Evolutionary conservation across 2,113 vertebrate genomes (phyloP).

Genomic region (Pygoscelis antarcticus): DNA sequence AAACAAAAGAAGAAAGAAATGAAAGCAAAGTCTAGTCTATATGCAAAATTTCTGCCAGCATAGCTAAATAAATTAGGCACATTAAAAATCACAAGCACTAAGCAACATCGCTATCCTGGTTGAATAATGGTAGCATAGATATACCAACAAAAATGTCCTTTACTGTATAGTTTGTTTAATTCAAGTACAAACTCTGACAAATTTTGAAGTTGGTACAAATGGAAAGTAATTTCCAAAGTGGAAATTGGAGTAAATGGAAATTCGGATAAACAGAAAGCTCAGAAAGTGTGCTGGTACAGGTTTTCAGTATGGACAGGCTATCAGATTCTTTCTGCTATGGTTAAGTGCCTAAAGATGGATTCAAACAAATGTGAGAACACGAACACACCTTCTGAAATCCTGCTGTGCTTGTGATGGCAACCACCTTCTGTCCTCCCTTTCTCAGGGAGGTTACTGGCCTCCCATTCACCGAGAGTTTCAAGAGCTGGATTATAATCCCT

Average conservation of each 20-base stretch:
- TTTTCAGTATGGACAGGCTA: background rate
- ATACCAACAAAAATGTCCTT: background rate
- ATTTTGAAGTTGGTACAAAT: background rate
- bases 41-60: background rate
- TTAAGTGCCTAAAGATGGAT: background rate
- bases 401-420: background rate
- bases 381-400: background rate
- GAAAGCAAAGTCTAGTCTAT: background rate
- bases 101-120: background rate
- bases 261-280: accelerated
- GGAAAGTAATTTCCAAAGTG: background rate
- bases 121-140: background rate
- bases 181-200: background rate
- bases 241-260: background rate
- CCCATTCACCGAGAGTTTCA: background rate
- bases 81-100: background rate
- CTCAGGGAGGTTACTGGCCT: background rate
- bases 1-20: slow-evolving; percentile 15
- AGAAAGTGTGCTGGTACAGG: background rate
- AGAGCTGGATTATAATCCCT: background rate
- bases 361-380: background rate
- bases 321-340: background rate
- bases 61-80: background rate
- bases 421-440: background rate
- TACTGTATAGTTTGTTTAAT: background rate